A percentile compares a stretch with the other conserved stretches of the same genome.
phyloP scores from a whole-genome alignment of 1,140 invertebrate species.

The Tetraneura akinire region DNA sequence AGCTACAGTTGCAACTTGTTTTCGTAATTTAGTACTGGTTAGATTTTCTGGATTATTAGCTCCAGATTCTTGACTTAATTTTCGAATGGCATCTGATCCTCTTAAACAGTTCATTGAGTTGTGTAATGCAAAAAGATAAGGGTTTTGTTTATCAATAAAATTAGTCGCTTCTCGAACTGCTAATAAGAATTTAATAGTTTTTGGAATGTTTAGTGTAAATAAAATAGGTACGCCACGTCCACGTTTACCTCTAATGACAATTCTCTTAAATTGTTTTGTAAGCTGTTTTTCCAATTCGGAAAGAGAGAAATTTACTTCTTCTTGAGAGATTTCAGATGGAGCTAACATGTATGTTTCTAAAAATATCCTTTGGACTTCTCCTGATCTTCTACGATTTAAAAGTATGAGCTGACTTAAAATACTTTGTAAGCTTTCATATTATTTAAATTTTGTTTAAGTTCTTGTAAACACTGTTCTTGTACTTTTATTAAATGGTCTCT shows the following conservation, averaged over 20 bases:
- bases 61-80: too few species aligned
- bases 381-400: not conserved
- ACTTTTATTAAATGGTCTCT: not conserved
- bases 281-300: not conserved
- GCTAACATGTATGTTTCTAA: not conserved
- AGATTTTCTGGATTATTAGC: too few species aligned
- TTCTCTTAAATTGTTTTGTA: constrained; percentile 1
- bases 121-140: not conserved
- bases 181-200: not conserved
- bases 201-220: not conserved
- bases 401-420: not conserved
- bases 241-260: not conserved
- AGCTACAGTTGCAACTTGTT: too few species aligned
- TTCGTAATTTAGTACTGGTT: too few species aligned
- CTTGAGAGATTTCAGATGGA: not conserved
- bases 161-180: not conserved
- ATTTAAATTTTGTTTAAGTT: not conserved
- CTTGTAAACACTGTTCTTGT: not conserved
- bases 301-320: not conserved
- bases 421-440: not conserved
- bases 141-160: constrained; percentile 2
- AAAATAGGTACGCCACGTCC: not conserved
- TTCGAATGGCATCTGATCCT: not conserved
- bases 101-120: not conserved
- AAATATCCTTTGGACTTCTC: not conserved